These are phyloP conservation scores for Netelia virgata DNA, from an alignment of 2,888 invertebrate genomes.

Conservation along the genomic window DNA sequence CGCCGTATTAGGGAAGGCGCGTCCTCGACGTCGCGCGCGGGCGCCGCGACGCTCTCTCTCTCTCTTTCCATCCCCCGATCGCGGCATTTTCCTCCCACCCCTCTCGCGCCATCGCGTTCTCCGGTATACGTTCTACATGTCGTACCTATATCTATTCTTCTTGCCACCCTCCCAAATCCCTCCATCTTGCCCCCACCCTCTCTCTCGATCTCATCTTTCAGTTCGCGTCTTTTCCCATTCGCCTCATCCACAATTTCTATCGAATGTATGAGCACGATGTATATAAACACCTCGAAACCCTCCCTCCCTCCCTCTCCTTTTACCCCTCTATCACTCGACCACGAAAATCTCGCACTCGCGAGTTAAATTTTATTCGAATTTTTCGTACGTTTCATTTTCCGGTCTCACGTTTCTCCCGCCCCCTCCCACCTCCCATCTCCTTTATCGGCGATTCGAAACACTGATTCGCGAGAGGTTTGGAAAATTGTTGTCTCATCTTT, in stretches of 20 bases:
- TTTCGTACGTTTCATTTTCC: not conserved
- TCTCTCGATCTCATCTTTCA: slow-evolving; percentile 18
- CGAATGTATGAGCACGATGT: not conserved
- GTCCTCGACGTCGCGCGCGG: slow-evolving; percentile 84
- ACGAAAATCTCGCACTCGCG: slow-evolving; percentile 9
- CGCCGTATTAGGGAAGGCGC: slow-evolving; percentile 84
- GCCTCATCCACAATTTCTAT: not conserved
- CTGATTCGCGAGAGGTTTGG: slow-evolving; percentile 32
- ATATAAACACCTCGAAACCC: not conserved
- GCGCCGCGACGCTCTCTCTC: slow-evolving; percentile 85
- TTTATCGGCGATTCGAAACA: slow-evolving; percentile 15
- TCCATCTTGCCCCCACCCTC: not conserved
- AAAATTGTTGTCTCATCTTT: not conserved
- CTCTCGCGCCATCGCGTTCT: not conserved
- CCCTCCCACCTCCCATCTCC: too few relatives aligned
- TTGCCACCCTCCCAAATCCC: not conserved
- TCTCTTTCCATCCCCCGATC: slow-evolving; percentile 58
- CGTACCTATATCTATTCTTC: not conserved
- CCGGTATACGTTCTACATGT: slow-evolving; percentile 10
- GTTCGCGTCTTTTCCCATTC: slow-evolving; percentile 9
- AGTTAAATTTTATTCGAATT: not conserved
- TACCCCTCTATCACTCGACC: not conserved
- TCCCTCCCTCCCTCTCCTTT: not conserved
- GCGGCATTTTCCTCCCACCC: slow-evolving; percentile 24
- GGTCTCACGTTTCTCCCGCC: not conserved